These are phyloP conservation scores for Crambe crambe DNA, from an alignment of 37 sponge, comb jelly and placozoan genomes.

Conservation along the genomic window DNA sequence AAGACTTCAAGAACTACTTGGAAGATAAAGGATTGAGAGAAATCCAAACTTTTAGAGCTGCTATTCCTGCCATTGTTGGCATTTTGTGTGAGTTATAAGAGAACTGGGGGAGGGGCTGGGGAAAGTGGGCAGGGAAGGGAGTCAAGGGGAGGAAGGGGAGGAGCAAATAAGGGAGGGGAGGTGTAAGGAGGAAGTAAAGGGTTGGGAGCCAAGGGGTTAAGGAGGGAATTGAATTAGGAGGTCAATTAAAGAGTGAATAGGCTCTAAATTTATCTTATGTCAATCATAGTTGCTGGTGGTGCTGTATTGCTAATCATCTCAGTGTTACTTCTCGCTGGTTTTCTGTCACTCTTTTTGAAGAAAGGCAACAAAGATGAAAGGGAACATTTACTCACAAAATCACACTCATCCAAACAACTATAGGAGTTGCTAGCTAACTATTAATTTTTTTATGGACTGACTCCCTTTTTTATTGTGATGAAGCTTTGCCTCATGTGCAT, in stretches of 20 bases:
- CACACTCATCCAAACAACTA: neutral
- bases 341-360: no score
- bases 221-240: no score
- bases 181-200: no score
- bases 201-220: no score
- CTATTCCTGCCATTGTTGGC: conserved; percentile 16
- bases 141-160: no score
- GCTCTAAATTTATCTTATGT: no score
- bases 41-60: neutral
- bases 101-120: no score
- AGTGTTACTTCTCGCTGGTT: neutral
- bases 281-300: neutral
- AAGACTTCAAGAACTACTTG: conserved; percentile 29
- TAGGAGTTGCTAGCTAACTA: neutral
- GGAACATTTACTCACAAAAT: neutral
- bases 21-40: conserved; percentile 34
- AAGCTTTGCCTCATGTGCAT: no score
- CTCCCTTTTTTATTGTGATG: neutral
- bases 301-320: neutral
- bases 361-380: neutral
- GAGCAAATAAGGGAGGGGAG: no score
- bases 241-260: neutral
- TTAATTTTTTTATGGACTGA: neutral
- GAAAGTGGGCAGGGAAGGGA: no score
- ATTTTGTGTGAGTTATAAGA: conserved; percentile 41